These are phyloP conservation scores for Brachystomella parvula DNA, from an alignment of 1,140 invertebrate genomes.

Conservation along the genomic window DNA sequence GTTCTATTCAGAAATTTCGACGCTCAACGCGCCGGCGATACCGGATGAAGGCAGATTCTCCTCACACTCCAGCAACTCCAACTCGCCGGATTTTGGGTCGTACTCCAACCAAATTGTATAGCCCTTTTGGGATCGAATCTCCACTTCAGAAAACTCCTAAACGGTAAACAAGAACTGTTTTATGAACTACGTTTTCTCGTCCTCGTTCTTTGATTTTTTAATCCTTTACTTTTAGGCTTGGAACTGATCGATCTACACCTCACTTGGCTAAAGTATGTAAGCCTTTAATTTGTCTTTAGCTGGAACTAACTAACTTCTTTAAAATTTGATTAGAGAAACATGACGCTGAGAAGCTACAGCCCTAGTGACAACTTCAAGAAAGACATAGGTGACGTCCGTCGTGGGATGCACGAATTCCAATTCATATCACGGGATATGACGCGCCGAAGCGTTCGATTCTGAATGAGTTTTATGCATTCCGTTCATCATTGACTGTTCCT, in stretches of 20 bases:
- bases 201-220: background rate
- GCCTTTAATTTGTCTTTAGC: background rate
- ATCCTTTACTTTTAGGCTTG: slow-evolving; percentile 5
- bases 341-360: slow-evolving; percentile 21
- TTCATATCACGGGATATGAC: slow-evolving; percentile 30
- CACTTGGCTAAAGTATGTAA: background rate
- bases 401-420: slow-evolving; percentile 25
- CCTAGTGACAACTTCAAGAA: slow-evolving; percentile 21
- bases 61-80: slow-evolving; percentile 43
- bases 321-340: background rate
- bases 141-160: slow-evolving; percentile 45
- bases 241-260: background rate
- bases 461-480: no score
- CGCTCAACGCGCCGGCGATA: slow-evolving; percentile 52
- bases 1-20: slow-evolving; percentile 47
- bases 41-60: slow-evolving; percentile 47
- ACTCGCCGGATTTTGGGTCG: slow-evolving; percentile 50
- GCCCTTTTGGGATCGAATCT: slow-evolving; percentile 49
- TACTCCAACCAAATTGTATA: slow-evolving; percentile 57
- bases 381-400: slow-evolving; percentile 18
- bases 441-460: slow-evolving; percentile 26
- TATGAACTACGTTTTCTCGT: background rate
- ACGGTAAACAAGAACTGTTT: slow-evolving; percentile 31
- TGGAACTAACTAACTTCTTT: background rate
- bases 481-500: no score